Percentiles rank a stretch among this genome's conserved stretches.
These are phyloP conservation scores for Anhinga anhinga DNA, from an alignment of 2,113 vertebrate genomes.

Conservation along the genomic window DNA sequence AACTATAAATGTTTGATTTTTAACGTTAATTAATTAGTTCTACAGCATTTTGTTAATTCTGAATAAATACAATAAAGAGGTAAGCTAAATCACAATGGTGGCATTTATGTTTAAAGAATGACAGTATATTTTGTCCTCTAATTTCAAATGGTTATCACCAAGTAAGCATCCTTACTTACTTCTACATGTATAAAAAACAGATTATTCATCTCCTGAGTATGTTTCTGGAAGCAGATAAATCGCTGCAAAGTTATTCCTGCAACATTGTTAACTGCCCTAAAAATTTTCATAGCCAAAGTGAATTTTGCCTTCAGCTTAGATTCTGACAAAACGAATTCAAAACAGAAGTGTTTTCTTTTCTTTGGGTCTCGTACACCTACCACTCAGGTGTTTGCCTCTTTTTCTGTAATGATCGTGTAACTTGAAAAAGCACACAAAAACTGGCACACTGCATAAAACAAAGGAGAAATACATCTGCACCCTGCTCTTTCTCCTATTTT, in stretches of 20 bases:
- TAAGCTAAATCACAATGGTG: background rate
- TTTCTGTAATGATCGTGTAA: background rate
- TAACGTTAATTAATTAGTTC: background rate
- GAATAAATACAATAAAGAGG: background rate
- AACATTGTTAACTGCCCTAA: background rate
- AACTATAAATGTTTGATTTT: background rate
- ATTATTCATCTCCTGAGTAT: background rate
- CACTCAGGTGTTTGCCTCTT: conserved; percentile 4
- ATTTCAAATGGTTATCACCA: background rate
- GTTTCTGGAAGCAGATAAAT: background rate
- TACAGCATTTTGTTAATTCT: background rate
- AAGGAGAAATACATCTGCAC: background rate
- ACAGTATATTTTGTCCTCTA: background rate
- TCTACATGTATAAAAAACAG: background rate
- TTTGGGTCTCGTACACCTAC: background rate
- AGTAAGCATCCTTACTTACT: background rate
- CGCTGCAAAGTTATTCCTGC: background rate
- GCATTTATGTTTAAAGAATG: background rate
- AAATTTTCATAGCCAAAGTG: background rate
- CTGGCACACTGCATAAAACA: background rate
- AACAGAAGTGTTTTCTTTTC: background rate
- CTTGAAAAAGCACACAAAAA: background rate
- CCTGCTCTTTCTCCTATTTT: background rate
- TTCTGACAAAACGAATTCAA: fast-evolving
- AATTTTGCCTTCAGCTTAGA: background rate